These are phyloP conservation scores for Stenoptilia bipunctidactyla DNA, from an alignment of 2,888 invertebrate species.

Conservation along the genomic window DNA sequence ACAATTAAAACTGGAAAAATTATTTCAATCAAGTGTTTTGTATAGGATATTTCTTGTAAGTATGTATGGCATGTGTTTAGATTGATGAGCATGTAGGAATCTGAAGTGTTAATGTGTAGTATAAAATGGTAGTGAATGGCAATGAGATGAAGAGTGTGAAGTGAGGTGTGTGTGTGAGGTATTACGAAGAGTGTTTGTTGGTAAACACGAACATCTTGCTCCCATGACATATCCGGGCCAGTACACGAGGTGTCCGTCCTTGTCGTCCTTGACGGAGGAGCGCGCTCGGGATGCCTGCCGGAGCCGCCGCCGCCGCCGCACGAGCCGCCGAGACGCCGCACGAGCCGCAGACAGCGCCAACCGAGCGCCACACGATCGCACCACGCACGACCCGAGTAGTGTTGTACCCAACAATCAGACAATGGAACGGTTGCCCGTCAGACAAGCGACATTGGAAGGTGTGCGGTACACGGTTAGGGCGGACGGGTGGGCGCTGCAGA, in stretches of 20 bases:
- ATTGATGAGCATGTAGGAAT: slow-evolving; percentile 8
- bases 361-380: slow-evolving; percentile 67
- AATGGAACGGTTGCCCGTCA: slow-evolving; percentile 74
- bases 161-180: slow-evolving; percentile 18
- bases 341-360: slow-evolving; percentile 39
- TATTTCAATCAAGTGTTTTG: slow-evolving; percentile 2
- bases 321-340: slow-evolving; percentile 27
- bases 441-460: slow-evolving; percentile 71
- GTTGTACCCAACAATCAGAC: slow-evolving; percentile 73
- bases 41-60: slow-evolving; percentile 14
- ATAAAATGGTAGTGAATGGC: not conserved
- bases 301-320: slow-evolving; percentile 20
- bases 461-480: slow-evolving; percentile 66
- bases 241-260: slow-evolving; percentile 99
- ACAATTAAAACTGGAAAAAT: not conserved
- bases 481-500: slow-evolving; percentile 44
- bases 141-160: slow-evolving; percentile 14
- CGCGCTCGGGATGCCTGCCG: slow-evolving; percentile 84
- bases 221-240: slow-evolving; percentile 98
- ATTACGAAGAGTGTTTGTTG: slow-evolving; percentile 38
- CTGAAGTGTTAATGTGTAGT: slow-evolving; percentile 15
- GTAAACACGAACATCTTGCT: slow-evolving; percentile 98
- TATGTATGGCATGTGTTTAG: slow-evolving; percentile 12
- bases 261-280: slow-evolving; percentile 98
- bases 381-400: slow-evolving; percentile 65